Base-by-base conservation (phyloP, 2,113 vertebrate genomes). In the Zapus hudsonius region DNA sequence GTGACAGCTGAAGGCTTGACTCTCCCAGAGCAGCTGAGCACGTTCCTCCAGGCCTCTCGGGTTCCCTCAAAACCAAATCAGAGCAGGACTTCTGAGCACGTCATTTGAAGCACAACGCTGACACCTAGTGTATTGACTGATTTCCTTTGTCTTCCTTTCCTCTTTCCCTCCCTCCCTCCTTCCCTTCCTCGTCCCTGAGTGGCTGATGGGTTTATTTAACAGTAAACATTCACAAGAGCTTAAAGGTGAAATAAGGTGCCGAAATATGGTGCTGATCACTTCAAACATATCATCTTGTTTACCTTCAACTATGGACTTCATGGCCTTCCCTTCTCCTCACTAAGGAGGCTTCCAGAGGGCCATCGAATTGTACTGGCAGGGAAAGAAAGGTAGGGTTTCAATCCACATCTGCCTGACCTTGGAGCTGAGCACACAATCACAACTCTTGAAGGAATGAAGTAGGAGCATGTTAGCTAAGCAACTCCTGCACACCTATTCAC, bases 101-200 rank as follows among this genome's bases (percentile, higher is more conserved):
- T 17, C 75, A 87, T 92, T 36, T 89, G 89, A 87, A 91, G 95
- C 83, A 87, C 97, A 97, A 91, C 4, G n/a, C 95, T 97, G 97
- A 97, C 97, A 96, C 83, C 97, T 97, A 96, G 95, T 82, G 96
- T 94, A 91, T 2, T 80, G 57, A 90, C 55, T 66, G 72, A 47
- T 64, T 85, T 57, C 87, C 70, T 69, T 23, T 42, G 7, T 81
- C 85, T 16, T 44, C 44, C 52, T n/a, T 61, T 38, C 22, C 55
- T 38, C 64, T 10, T 25, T 15, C 67, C 38, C 40, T 10, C 44
- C 33, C 36, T 17, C 63, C 29, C 40, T 13, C 17, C 29, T 20
- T n/a, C 13, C 69, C 27, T 36, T 66, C 7, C 27, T 33, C 11
- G 44, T 78, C 33, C 74, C 84, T 70, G 33, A 91, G 82, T 64